Percentiles rank a stretch among this genome's conserved stretches.
Evolutionary conservation across 2,113 vertebrate genomes (phyloP).

Genomic region (Chrysochloris asiatica): DNA sequence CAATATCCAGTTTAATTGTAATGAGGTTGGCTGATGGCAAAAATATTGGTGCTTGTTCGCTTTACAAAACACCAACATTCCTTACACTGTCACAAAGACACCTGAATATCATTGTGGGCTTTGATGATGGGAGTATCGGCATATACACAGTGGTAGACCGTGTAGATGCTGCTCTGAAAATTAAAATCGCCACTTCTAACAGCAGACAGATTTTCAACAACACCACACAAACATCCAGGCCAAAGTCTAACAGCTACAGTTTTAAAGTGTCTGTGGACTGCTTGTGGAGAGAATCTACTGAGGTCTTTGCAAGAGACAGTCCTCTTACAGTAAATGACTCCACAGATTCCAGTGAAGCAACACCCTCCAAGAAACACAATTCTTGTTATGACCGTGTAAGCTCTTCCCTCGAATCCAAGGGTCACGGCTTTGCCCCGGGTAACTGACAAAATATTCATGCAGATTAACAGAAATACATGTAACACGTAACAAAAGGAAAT

Average conservation of each 20-base stretch:
- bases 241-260: slow-evolving; percentile 93
- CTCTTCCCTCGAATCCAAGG: slow-evolving; percentile 86
- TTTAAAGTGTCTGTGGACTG: slow-evolving; percentile 96
- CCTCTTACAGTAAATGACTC: slow-evolving; percentile 96
- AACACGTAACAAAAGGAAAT: slow-evolving; percentile 23
- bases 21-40: slow-evolving; percentile 98
- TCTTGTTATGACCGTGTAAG: slow-evolving; percentile 90
- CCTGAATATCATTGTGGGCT: slow-evolving; percentile 97
- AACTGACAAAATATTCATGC: slow-evolving; percentile 73
- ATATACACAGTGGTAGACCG: slow-evolving; percentile 99
- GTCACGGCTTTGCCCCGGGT: slow-evolving; percentile 83
- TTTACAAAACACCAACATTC: slow-evolving; percentile 98
- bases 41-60: slow-evolving; percentile 97
- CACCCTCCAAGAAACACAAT: slow-evolving; percentile 95
- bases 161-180: slow-evolving; percentile 97
- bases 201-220: slow-evolving; percentile 98
- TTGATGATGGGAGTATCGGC: slow-evolving; percentile 97
- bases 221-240: slow-evolving; percentile 91
- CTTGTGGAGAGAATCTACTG: slow-evolving; percentile 97
- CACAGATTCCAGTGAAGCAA: slow-evolving; percentile 90
- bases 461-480: background rate
- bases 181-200: slow-evolving; percentile 99
- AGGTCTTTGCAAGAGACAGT: slow-evolving; percentile 98
- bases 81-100: slow-evolving; percentile 96
- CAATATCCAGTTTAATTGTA: slow-evolving; percentile 94